Base-by-base conservation (phyloP, 2,113 vertebrate genomes). In the Stigmatopora argus region DNA sequence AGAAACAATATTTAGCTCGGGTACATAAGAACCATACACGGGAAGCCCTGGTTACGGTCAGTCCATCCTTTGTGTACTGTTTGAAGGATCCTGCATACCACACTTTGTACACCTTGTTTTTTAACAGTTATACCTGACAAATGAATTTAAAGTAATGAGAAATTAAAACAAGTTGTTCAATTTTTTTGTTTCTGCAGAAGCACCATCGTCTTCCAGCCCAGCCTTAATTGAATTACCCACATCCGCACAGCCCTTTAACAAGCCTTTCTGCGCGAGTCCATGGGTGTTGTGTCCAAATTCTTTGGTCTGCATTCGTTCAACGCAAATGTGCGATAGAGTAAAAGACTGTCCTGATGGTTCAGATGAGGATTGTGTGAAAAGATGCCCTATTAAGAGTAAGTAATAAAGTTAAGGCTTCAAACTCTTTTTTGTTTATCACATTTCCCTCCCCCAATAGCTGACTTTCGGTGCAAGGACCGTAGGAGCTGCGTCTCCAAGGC, bases 331-430 rank as follows among this genome's bases (percentile, higher is more conserved):
- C 23, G 86, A 96, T 3, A 91, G 93, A 0, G 81, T 68, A 9
- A 73, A 62, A 8, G 94, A 96, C 84, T 95, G 95, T 55, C 78
- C 77, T 0, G 93, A 95, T 59, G 92, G 93, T 6, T 94, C 88
- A 2, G 93, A 96, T 65, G 94, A 96, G 72, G 78, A 79, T 23
- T 96, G 93, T 0, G 17, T 85, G 26, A 77, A 66, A 52, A 75
- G 72, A 64, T 97, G 94, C 26, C 81, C 77, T 11, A 78, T 68
- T 0, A 78, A 79, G 80, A 87, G 93, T 94, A 85, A 59, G 73
- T 46, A 10, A 19, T 9, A 0, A 26, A 3, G 1, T 31, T 15
- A 11, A 17, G 8, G 1, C 14, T 35, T 41, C 0, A 21, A 31
- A 31, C 26, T 15, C 6, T 2, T 31, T 49, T 12, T 64, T 48